Evolutionary conservation across 2,113 vertebrate genomes (phyloP).

Genomic region (Hemibagrus wyckioides): DNA sequence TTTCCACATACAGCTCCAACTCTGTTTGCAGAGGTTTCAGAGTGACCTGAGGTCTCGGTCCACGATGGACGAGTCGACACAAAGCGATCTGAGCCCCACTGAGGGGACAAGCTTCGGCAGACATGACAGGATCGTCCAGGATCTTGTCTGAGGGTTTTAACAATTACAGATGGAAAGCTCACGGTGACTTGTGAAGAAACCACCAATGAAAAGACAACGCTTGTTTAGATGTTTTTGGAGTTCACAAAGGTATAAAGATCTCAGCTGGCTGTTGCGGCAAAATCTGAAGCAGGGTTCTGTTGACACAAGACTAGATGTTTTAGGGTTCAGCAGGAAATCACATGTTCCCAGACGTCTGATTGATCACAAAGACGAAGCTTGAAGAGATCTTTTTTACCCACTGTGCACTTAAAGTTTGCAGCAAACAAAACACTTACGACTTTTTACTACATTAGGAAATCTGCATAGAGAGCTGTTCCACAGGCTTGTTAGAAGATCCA

Average conservation of each 20-base stretch:
- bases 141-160: neutral
- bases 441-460: too few relatives aligned
- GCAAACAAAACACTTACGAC: neutral
- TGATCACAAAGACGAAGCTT: neutral
- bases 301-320: too few relatives aligned
- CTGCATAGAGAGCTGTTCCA: neutral
- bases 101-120: slow-evolving; percentile 66
- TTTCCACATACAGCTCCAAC: slow-evolving; percentile 74
- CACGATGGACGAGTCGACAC: slow-evolving; percentile 75
- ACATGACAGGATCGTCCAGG: slow-evolving; percentile 52
- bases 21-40: slow-evolving; percentile 75
- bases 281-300: slow-evolving; percentile 1
- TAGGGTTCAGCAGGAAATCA: neutral
- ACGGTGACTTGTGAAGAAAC: neutral
- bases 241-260: neutral
- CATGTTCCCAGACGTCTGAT: neutral
- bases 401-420: neutral
- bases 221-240: neutral
- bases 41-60: slow-evolving; percentile 69
- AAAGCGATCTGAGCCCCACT: slow-evolving; percentile 73
- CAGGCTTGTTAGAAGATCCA: neutral
- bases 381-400: neutral
- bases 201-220: neutral
- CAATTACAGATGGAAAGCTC: neutral
- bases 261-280: neutral